Evolutionary conservation across 2,888 invertebrate genomes (phyloP).

Genomic region (Platyscelio sp.): DNA sequence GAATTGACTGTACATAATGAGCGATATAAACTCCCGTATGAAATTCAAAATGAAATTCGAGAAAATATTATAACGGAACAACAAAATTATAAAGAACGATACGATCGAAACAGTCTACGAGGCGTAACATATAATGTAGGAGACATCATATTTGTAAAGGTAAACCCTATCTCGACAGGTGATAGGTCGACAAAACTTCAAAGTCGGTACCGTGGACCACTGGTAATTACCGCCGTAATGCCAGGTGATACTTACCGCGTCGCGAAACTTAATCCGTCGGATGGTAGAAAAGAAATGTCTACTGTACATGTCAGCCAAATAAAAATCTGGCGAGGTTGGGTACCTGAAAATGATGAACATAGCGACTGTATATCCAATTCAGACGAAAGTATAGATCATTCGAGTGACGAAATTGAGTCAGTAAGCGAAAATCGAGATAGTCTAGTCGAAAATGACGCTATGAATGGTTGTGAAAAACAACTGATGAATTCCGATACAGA

Average conservation of each 20-base stretch:
- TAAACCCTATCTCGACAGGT: slow-evolving; percentile 20
- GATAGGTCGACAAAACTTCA: slow-evolving; percentile 31
- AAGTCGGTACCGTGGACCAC: slow-evolving; percentile 5
- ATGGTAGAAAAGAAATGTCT: neutral
- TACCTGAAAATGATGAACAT: too few relatives aligned
- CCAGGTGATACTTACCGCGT: slow-evolving; percentile 18
- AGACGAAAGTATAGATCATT: too few relatives aligned
- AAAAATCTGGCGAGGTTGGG: neutral
- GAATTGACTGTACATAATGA: too few relatives aligned
- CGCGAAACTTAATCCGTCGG: neutral
- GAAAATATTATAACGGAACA: slow-evolving; percentile 43
- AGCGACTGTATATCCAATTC: too few relatives aligned
- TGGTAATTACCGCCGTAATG: neutral
- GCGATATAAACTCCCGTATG: too few relatives aligned
- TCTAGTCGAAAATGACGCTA: too few relatives aligned
- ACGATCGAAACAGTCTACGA: slow-evolving; percentile 30
- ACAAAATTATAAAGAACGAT: slow-evolving; percentile 16
- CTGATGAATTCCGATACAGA: too few relatives aligned
- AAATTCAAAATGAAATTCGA: too few relatives aligned
- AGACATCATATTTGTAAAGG: slow-evolving; percentile 30
- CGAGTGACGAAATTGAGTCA: too few relatives aligned
- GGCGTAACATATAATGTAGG: slow-evolving; percentile 33
- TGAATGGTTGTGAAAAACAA: too few relatives aligned
- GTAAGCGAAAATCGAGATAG: too few relatives aligned
- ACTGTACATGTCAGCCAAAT: slow-evolving; percentile 32